Percentiles rank a stretch among this genome's conserved stretches.
These are phyloP conservation scores for Neomorphus geoffroyi DNA, from an alignment of 2,797 vertebrate species.

Conservation along the genomic window DNA sequence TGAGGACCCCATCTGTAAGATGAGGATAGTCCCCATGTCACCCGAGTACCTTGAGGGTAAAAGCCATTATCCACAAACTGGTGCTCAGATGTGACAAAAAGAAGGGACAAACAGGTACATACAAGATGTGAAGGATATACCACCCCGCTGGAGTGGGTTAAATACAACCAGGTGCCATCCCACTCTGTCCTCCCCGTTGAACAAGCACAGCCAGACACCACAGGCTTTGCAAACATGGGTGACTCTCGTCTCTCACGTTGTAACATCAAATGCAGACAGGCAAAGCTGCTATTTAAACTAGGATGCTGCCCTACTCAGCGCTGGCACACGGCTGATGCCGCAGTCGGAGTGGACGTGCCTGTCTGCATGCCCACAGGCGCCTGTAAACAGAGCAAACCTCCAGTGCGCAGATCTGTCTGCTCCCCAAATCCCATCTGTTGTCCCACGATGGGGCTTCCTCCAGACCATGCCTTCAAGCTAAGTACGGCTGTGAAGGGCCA, in stretches of 20 bases:
- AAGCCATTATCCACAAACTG: neutral
- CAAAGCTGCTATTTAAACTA: neutral
- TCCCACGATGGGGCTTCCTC: neutral
- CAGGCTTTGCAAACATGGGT: neutral
- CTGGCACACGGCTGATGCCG: neutral
- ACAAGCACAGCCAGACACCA: neutral
- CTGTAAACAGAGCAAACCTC: neutral
- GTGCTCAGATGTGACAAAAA: neutral
- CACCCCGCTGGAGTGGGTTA: neutral
- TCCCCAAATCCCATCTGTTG: conserved; percentile 31
- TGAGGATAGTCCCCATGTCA: fast-evolving
- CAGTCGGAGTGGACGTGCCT: neutral
- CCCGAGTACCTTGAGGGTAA: neutral
- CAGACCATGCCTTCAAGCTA: neutral
- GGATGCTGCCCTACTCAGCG: neutral
- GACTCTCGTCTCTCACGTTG: neutral
- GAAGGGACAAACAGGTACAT: neutral
- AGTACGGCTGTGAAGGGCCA: neutral
- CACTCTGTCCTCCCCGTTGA: neutral
- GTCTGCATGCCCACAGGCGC: neutral
- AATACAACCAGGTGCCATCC: neutral
- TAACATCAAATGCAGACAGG: neutral
- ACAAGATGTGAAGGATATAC: neutral
- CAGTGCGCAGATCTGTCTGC: neutral
- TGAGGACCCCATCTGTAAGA: neutral